Percentiles rank a stretch among this genome's conserved stretches.
These are phyloP conservation scores for Neolamprologus brichardi DNA, from an alignment of 2,113 vertebrate genomes.

Conservation along the genomic window DNA sequence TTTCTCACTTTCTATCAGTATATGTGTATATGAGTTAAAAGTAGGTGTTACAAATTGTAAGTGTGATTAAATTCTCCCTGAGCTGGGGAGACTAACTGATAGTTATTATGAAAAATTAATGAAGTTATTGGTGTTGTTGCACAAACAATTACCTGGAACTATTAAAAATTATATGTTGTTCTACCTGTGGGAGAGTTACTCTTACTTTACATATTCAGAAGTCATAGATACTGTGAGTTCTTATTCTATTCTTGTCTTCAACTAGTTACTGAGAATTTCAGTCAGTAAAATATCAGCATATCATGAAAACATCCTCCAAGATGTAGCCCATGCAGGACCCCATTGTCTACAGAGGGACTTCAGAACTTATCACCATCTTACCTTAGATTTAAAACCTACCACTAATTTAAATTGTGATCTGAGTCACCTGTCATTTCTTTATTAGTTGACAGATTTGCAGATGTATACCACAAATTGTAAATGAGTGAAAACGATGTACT, in stretches of 20 bases:
- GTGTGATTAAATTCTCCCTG: accelerated
- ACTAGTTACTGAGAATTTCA: background rate
- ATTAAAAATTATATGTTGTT: background rate
- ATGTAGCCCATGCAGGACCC: background rate
- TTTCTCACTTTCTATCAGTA: background rate
- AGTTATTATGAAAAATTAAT: background rate
- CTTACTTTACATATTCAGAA: background rate
- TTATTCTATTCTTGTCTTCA: background rate
- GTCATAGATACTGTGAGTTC: background rate
- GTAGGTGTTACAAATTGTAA: background rate
- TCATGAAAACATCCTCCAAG: background rate
- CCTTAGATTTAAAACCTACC: background rate
- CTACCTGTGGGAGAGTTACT: background rate
- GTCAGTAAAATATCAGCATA: background rate
- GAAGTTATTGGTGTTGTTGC: background rate
- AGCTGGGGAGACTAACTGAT: background rate
- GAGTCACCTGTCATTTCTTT: background rate
- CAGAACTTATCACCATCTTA: background rate
- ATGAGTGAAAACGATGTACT: background rate
- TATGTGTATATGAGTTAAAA: background rate
- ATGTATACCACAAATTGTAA: background rate
- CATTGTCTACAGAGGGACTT: accelerated
- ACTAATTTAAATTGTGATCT: background rate
- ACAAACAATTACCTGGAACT: background rate
- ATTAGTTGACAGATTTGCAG: background rate